These are phyloP conservation scores for Cygnus buccinator DNA, from an alignment of 2,113 vertebrate genomes.

Conservation along the genomic window DNA sequence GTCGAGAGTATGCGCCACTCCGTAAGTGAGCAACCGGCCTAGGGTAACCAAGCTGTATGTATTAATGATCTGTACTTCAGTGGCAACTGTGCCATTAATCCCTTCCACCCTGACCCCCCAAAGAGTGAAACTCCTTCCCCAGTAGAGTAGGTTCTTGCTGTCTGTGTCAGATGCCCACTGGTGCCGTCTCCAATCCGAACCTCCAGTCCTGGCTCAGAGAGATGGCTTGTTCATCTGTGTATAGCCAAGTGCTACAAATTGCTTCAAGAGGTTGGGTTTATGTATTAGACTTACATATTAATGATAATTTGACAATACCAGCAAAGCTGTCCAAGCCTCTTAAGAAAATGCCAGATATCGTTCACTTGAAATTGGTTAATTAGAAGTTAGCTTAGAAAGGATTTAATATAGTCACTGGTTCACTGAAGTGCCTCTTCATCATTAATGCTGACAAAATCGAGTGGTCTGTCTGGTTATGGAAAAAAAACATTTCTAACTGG, in stretches of 20 bases:
- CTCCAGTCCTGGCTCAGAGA: background rate
- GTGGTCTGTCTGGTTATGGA: background rate
- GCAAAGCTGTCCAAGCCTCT: background rate
- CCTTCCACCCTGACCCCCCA: background rate
- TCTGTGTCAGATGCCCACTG: background rate
- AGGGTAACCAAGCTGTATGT: background rate
- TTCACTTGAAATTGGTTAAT: background rate
- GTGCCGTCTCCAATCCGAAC: background rate
- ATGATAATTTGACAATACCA: background rate
- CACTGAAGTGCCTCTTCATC: background rate
- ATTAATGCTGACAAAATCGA: background rate
- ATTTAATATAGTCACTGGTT: background rate
- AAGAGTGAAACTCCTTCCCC: accelerated
- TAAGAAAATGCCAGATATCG: background rate
- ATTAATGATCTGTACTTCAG: accelerated
- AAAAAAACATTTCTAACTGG: background rate
- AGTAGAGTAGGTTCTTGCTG: background rate
- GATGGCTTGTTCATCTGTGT: background rate
- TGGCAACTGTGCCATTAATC: background rate
- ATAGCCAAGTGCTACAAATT: background rate
- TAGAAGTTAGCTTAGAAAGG: background rate
- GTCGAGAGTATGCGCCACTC: background rate
- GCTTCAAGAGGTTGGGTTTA: background rate
- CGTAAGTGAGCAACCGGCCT: background rate
- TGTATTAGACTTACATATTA: background rate